phyloP scores from a whole-genome alignment of 23 tunicate species.

The Corella eumyota region DNA sequence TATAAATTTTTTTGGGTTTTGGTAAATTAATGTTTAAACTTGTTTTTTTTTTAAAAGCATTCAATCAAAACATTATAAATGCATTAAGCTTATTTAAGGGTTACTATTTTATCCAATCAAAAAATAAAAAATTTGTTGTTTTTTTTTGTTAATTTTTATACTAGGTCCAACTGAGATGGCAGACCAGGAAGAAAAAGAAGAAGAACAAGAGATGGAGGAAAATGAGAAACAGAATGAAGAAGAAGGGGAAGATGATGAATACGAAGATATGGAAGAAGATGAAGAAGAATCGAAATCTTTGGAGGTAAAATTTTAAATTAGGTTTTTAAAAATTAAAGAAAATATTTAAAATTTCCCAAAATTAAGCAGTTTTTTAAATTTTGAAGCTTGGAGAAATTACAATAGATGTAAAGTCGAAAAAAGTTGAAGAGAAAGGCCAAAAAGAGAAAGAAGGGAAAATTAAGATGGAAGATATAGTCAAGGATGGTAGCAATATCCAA shows the following conservation, averaged over 20 bases:
- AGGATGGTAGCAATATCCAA: constrained; percentile 69
- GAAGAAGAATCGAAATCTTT: constrained; percentile 9
- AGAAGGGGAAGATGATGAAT: constrained; percentile 17
- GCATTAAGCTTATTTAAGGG: no score
- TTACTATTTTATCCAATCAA: no score
- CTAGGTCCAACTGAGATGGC: no score
- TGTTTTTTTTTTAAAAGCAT: no score
- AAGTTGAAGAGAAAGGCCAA: neutral
- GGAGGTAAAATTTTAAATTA: neutral
- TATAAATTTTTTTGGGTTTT: no score
- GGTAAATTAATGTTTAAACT: no score
- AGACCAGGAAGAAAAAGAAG: no score
- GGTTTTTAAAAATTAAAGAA: neutral
- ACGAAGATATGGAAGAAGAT: constrained; percentile 18
- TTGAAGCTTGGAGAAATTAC: constrained; percentile 37
- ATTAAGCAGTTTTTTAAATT: neutral
- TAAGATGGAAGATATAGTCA: constrained; percentile 18
- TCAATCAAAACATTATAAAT: no score
- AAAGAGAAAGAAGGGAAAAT: constrained; percentile 3
- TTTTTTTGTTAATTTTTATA: no score
- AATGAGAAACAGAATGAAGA: constrained; percentile 1
- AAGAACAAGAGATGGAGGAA: no score
- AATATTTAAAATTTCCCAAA: neutral
- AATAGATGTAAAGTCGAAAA: constrained; percentile 13
- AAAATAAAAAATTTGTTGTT: no score